phyloP scores from a whole-genome alignment of 2,113 vertebrate species.

The Tyto alba region DNA sequence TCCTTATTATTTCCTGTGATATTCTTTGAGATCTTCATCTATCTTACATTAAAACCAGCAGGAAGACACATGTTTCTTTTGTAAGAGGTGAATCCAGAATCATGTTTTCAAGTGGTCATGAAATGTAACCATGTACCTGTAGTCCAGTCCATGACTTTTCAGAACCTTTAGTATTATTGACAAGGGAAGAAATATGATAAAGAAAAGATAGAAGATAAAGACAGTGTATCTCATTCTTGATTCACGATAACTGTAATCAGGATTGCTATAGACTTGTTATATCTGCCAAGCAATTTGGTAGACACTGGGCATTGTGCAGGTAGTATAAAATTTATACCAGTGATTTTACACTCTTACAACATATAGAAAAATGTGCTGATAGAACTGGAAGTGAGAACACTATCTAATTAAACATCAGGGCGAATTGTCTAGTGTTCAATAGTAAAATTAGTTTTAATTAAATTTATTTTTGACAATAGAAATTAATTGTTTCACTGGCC shows the following conservation, averaged over 20 bases:
- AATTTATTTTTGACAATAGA: not conserved
- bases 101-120: not conserved
- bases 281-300: not conserved
- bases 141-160: not conserved
- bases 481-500: not conserved
- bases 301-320: not conserved
- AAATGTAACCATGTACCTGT: not conserved
- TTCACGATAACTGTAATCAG: not conserved
- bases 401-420: not conserved
- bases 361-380: not conserved
- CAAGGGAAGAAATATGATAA: not conserved
- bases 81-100: not conserved
- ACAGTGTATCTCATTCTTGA: not conserved
- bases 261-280: not conserved
- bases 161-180: not conserved
- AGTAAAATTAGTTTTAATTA: constrained; percentile 4
- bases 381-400: not conserved
- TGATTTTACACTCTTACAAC: not conserved
- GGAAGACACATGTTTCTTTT: not conserved
- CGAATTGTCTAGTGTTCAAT: not conserved
- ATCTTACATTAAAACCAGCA: not conserved
- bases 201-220: not conserved
- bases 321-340: not conserved
- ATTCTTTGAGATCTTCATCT: not conserved
- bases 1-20: not conserved